Percentiles rank a stretch among this genome's conserved stretches.
These are phyloP conservation scores for Erythrocebus patas DNA, from an alignment of 2,113 vertebrate genomes.

Conservation along the genomic window DNA sequence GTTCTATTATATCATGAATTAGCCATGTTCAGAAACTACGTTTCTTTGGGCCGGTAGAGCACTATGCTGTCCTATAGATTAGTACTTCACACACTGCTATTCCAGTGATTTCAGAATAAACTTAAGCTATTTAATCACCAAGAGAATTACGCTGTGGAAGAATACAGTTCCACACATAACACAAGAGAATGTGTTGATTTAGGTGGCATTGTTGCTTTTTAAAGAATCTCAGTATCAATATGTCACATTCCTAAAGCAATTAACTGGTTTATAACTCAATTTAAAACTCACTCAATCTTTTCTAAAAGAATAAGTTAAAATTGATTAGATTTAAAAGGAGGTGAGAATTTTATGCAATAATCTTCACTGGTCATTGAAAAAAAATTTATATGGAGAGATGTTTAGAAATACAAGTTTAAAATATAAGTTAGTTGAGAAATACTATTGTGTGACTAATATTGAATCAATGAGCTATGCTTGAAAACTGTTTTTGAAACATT, in stretches of 20 bases:
- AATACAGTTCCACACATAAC: neutral
- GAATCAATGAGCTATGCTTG: neutral
- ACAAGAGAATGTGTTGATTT: neutral
- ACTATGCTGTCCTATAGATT: neutral
- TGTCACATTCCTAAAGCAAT: neutral
- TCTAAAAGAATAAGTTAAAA: neutral
- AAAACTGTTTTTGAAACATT: constrained; percentile 1
- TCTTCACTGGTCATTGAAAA: neutral
- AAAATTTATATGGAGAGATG: neutral
- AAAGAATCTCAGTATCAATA: neutral
- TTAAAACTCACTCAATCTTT: neutral
- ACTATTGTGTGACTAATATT: neutral
- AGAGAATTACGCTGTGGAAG: neutral
- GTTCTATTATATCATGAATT: neutral
- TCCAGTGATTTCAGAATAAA: neutral
- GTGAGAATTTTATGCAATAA: neutral
- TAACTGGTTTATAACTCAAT: neutral
- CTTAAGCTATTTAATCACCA: neutral
- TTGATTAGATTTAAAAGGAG: neutral
- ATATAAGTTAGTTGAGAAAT: neutral
- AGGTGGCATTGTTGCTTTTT: neutral
- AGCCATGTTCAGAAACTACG: neutral
- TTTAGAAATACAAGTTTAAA: neutral
- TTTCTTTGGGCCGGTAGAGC: neutral
- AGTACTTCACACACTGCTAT: neutral